phyloP scores from a whole-genome alignment of 1,140 invertebrate species.

The Leptopilina boulardi region DNA sequence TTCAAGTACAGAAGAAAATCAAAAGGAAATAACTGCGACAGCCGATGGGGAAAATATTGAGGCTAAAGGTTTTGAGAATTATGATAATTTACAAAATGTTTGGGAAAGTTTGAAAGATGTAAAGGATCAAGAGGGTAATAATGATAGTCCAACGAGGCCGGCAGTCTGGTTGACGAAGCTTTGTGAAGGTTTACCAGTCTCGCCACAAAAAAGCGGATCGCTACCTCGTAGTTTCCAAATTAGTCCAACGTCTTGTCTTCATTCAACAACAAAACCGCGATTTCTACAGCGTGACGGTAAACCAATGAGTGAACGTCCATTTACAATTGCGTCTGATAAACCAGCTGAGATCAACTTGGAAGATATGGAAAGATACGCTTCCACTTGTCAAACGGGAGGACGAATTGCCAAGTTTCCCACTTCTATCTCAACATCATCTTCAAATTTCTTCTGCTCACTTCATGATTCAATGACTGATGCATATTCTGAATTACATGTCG shows the following conservation, averaged over 20 bases:
- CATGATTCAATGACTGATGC: constrained; percentile 77
- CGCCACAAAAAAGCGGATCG: constrained; percentile 83
- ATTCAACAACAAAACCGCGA: constrained; percentile 64
- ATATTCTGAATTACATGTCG: constrained; percentile 70
- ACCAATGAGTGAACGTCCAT: constrained; percentile 78
- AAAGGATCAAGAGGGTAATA: constrained; percentile 50
- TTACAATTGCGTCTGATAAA: constrained; percentile 83
- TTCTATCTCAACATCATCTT: constrained; percentile 55
- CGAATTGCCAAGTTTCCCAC: constrained; percentile 72
- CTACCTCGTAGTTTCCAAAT: constrained; percentile 84
- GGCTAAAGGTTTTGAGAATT: constrained; percentile 67
- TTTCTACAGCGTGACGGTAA: constrained; percentile 73
- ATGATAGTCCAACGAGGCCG: constrained; percentile 77
- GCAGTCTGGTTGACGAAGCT: constrained; percentile 80
- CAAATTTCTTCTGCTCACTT: constrained; percentile 68
- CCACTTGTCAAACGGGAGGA: constrained; percentile 74
- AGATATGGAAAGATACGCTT: constrained; percentile 78
- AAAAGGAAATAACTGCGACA: constrained; percentile 36
- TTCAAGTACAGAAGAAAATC: constrained; percentile 45
- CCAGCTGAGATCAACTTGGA: constrained; percentile 75
- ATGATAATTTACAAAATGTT: constrained; percentile 74
- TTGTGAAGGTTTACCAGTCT: constrained; percentile 75
- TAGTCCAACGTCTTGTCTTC: constrained; percentile 59
- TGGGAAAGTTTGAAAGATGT: constrained; percentile 69
- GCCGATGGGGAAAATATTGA: constrained; percentile 27